These are phyloP conservation scores for Aviceda subcristata DNA, from an alignment of 2,113 vertebrate genomes.

Conservation along the genomic window DNA sequence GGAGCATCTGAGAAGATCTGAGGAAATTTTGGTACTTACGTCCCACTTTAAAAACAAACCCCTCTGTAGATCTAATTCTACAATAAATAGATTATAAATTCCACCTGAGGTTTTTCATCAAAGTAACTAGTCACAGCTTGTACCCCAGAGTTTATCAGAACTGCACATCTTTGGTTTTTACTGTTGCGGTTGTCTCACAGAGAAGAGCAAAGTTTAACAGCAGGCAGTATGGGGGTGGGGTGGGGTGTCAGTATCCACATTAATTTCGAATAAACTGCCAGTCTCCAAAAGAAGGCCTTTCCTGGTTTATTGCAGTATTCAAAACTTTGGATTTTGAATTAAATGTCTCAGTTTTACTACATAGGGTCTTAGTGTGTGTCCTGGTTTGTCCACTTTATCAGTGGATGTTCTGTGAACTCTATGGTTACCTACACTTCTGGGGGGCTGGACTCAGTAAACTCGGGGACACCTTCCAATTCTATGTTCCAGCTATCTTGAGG, in stretches of 20 bases:
- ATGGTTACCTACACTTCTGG: background rate
- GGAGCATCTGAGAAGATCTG: background rate
- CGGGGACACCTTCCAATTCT: background rate
- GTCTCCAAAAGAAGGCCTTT: background rate
- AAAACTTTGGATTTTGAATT: background rate
- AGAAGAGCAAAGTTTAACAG: background rate
- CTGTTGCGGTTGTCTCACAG: background rate
- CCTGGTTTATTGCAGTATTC: background rate
- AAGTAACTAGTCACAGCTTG: background rate
- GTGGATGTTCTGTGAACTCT: background rate
- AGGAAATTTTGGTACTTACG: background rate
- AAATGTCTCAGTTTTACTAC: background rate
- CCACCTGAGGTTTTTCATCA: background rate
- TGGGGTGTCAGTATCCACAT: background rate
- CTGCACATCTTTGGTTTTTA: background rate
- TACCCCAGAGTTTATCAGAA: background rate
- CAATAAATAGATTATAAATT: background rate
- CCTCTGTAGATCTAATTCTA: background rate
- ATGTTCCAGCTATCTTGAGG: background rate
- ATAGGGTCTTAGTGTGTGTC: background rate
- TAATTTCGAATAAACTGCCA: background rate
- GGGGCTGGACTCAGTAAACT: background rate
- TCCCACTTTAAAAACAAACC: background rate
- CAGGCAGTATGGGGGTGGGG: background rate
- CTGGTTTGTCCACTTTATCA: background rate